A percentile compares a stretch with the other conserved stretches of the same genome.
Evolutionary conservation across 37 sponge, comb jelly and placozoan species (phyloP).

Genomic region (Halichondria panicea): DNA sequence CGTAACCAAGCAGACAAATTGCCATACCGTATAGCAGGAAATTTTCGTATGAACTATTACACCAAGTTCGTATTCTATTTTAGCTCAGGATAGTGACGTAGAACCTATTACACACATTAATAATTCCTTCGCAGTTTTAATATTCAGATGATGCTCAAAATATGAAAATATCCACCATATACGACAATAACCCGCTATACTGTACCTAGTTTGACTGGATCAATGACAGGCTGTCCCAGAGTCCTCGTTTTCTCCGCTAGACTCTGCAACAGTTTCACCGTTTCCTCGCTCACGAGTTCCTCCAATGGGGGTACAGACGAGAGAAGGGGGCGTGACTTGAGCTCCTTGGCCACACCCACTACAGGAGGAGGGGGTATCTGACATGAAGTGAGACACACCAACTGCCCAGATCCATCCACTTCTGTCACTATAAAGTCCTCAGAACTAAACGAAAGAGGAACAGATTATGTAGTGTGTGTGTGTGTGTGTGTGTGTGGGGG

Average conservation of each 20-base stretch:
- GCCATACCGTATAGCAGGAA: not conserved
- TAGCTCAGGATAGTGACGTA: no score
- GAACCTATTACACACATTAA: no score
- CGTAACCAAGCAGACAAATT: not conserved
- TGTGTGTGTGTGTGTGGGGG: no score
- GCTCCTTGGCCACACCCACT: not conserved
- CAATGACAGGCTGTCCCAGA: not conserved
- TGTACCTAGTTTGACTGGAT: not conserved
- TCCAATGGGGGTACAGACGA: not conserved
- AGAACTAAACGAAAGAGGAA: conserved; percentile 9
- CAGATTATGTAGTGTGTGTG: no score
- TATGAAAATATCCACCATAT: not conserved
- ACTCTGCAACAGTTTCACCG: not conserved
- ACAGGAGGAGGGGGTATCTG: not conserved
- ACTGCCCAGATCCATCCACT: conserved; percentile 5
- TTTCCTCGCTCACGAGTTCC: conserved; percentile 8
- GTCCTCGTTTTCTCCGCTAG: not conserved
- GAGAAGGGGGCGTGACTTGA: not conserved
- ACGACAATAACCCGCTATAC: no score
- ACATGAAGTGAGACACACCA: conserved; percentile 14
- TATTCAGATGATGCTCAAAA: not conserved
- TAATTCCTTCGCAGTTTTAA: no score
- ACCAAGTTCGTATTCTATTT: not conserved
- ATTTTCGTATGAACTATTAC: not conserved
- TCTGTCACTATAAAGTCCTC: conserved; percentile 61